Conservation (phyloP, 2,113 vertebrate genomes). For the Delphinapterus leucas region DNA sequence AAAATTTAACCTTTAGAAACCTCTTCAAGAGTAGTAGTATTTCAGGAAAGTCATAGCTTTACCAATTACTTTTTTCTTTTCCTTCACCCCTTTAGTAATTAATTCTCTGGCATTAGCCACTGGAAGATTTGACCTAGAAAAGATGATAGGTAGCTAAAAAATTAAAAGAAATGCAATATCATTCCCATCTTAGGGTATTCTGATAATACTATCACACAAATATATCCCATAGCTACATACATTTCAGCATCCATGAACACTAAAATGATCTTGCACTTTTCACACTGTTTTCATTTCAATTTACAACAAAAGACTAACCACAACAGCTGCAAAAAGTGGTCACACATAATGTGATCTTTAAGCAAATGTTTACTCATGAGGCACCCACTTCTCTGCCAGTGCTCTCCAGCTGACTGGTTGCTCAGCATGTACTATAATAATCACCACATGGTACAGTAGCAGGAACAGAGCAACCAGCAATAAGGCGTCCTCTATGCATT, state of each 20-base stretch:
- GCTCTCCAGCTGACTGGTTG: slow-evolving; percentile 57
- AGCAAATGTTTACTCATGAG: slow-evolving; percentile 80
- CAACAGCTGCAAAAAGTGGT: slow-evolving; percentile 32
- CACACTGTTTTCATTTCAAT: slow-evolving; percentile 38
- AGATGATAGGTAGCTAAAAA: slow-evolving; percentile 14
- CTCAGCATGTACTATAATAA: slow-evolving; percentile 64
- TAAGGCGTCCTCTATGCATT: slow-evolving; percentile 46
- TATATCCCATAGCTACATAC: background rate
- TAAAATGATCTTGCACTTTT: background rate
- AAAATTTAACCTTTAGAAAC: background rate
- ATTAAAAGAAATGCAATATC: slow-evolving; percentile 38
- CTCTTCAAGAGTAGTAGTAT: background rate
- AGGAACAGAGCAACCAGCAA: slow-evolving; percentile 45
- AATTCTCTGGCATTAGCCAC: background rate
- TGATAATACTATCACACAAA: slow-evolving; percentile 37
- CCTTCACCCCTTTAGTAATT: background rate
- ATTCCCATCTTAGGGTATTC: background rate
- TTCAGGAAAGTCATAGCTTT: background rate
- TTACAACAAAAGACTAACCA: slow-evolving; percentile 31
- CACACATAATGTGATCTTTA: slow-evolving; percentile 69
- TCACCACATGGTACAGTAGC: slow-evolving; percentile 24
- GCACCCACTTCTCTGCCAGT: slow-evolving; percentile 54
- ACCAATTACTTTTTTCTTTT: background rate
- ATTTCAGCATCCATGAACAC: slow-evolving; percentile 50
- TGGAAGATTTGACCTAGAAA: slow-evolving; percentile 31